Conservation (phyloP, 2,113 vertebrate genomes). For the Hemicordylus capensis region DNA sequence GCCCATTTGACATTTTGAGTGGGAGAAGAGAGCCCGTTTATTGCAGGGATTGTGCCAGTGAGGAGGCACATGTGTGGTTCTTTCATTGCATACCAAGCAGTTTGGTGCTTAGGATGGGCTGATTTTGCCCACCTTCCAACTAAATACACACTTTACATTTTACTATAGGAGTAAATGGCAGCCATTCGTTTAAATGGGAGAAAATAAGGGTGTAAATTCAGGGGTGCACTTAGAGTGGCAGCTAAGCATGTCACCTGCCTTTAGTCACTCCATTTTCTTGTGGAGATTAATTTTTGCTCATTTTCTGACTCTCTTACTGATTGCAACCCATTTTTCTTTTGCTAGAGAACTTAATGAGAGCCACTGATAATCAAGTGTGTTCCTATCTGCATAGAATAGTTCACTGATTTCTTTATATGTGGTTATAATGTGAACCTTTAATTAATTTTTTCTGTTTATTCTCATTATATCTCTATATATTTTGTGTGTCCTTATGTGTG, state of each 20-base stretch:
- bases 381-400: background rate
- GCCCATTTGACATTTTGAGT: constrained; percentile 36
- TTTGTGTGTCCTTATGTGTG: background rate
- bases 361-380: background rate
- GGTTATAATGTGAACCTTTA: background rate
- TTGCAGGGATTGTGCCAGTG: background rate
- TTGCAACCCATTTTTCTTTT: background rate
- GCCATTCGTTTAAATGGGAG: background rate
- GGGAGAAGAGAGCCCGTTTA: background rate
- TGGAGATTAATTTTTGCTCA: background rate
- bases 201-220: background rate
- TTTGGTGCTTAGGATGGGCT: background rate
- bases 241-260: background rate
- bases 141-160: background rate
- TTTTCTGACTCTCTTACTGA: background rate
- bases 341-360: background rate
- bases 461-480: background rate
- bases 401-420: background rate
- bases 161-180: background rate
- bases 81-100: too few relatives aligned
- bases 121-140: background rate
- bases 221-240: background rate
- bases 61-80: too few relatives aligned
- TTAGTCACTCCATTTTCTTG: too few relatives aligned
- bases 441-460: background rate